Evolutionary conservation across 2,113 vertebrate species (phyloP).

Genomic region (Cricetomys ansorgei): DNA sequence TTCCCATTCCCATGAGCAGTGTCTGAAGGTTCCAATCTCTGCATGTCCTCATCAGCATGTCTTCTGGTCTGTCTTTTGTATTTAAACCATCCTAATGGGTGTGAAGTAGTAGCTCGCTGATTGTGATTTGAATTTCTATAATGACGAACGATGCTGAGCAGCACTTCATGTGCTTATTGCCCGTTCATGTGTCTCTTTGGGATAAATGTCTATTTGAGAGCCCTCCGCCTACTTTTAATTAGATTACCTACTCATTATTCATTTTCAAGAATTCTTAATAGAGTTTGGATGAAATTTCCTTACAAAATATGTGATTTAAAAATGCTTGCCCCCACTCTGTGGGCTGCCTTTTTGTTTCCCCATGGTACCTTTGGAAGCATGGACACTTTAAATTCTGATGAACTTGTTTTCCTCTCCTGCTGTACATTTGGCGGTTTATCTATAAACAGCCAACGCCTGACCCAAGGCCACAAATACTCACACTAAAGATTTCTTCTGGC

Average conservation of each 20-base stretch:
- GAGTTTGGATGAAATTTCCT: slow-evolving; percentile 1
- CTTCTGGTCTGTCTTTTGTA: not conserved
- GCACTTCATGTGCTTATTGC: slow-evolving; percentile 7
- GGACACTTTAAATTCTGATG: slow-evolving; percentile 11
- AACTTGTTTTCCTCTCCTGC: not conserved
- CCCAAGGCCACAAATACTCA: not conserved
- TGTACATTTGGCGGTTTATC: not conserved
- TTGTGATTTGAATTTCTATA: not conserved
- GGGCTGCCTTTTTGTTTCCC: slow-evolving; percentile 35
- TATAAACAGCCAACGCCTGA: not conserved
- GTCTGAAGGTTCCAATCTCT: not conserved
- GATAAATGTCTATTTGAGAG: slow-evolving; percentile 37
- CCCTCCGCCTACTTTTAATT: slow-evolving; percentile 9
- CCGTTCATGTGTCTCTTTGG: slow-evolving; percentile 36
- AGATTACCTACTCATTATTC: slow-evolving; percentile 9
- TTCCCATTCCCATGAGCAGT: not conserved
- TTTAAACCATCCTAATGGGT: not conserved
- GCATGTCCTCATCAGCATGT: not conserved
- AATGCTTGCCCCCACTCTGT: slow-evolving; percentile 20
- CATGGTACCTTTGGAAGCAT: not conserved
- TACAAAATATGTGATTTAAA: slow-evolving; percentile 22
- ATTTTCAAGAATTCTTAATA: not conserved
- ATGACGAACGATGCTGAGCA: not conserved
- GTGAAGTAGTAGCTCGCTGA: not conserved
- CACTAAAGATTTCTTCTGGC: not conserved